Conservation (phyloP, 2,113 vertebrate species). For the Engraulis encrasicolus region DNA sequence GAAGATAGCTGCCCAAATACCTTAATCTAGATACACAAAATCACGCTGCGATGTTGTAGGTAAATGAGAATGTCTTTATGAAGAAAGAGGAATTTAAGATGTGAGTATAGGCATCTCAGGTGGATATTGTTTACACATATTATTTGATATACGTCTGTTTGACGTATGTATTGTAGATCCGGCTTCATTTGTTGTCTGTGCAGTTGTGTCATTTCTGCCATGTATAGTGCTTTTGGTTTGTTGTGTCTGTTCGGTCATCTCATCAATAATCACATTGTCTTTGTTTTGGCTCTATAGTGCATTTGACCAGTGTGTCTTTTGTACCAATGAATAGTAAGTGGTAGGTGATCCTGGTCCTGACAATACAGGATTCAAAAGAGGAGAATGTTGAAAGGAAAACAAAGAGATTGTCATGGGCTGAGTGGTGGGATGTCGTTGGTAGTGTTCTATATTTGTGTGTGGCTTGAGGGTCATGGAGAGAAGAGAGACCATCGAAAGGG, state of each 20-base stretch:
- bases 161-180: background rate
- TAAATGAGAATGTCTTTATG: background rate
- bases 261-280: background rate
- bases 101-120: background rate
- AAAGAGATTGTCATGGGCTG: background rate
- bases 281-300: background rate
- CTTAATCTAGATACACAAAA: background rate
- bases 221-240: background rate
- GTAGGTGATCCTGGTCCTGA: background rate
- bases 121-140: background rate
- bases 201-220: background rate
- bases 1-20: background rate
- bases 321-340: background rate
- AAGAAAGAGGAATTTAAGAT: background rate
- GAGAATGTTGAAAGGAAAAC: background rate
- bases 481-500: background rate
- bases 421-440: too few species aligned
- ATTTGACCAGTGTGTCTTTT: background rate
- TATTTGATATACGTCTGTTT: background rate
- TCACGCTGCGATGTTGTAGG: background rate
- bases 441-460: too few species aligned
- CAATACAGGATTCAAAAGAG: background rate
- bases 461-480: background rate
- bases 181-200: background rate
- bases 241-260: background rate